A percentile compares a stretch with the other conserved stretches of the same genome.
Conservation (phyloP, 2,888 invertebrate species). For the Microplitis manilae region DNA sequence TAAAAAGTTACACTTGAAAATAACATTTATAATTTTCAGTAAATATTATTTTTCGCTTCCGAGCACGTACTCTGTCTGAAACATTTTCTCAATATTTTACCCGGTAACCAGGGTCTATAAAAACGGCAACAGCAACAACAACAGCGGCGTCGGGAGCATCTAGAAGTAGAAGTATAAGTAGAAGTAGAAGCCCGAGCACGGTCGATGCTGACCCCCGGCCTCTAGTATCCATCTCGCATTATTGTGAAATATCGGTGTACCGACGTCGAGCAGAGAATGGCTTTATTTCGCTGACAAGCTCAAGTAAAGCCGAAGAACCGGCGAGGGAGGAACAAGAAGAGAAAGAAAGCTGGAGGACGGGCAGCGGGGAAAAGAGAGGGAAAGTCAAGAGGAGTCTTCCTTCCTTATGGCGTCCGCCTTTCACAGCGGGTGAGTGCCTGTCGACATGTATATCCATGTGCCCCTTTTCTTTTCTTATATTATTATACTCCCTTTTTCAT, state of each 20-base stretch:
- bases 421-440: constrained; percentile 27
- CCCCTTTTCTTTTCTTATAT: neutral
- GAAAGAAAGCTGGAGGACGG: neutral
- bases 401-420: constrained; percentile 41
- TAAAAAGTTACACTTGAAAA: no score
- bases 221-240: constrained; percentile 40
- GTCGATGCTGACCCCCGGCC: constrained; percentile 38
- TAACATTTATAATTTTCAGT: no score
- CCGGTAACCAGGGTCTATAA: neutral
- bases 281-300: constrained; percentile 49
- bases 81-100: constrained; percentile 13
- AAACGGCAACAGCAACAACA: neutral
- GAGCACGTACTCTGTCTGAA: no score
- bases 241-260: constrained; percentile 51
- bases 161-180: constrained; percentile 2
- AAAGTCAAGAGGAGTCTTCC: constrained; percentile 41
- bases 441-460: constrained; percentile 20
- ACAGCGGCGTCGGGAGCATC: constrained; percentile 16
- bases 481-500: constrained; percentile 11
- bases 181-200: constrained; percentile 1
- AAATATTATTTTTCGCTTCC: no score
- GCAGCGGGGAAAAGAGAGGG: constrained; percentile 11
- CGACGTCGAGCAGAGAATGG: constrained; percentile 40
- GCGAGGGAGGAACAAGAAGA: neutral
- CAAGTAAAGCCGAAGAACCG: constrained; percentile 24